Percentiles rank a stretch among this genome's conserved stretches.
phyloP scores from a whole-genome alignment of 2,888 invertebrate genomes.

The Sarcophaga variegata region DNA sequence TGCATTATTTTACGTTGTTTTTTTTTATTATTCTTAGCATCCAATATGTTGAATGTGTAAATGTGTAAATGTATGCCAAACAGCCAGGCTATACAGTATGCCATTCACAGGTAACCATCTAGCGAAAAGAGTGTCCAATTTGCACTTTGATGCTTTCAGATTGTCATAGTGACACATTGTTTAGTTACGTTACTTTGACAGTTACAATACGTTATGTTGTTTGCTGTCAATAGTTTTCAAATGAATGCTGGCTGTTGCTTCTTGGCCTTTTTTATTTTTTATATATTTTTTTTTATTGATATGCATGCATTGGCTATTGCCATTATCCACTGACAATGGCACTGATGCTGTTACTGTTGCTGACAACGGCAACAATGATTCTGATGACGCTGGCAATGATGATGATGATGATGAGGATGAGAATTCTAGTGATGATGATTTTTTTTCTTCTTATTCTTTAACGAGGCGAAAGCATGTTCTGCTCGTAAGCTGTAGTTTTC shows the following conservation, averaged over 20 bases:
- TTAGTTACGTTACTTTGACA: conserved; percentile 71
- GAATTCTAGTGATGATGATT: conserved; percentile 48
- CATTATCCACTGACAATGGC: conserved; percentile 56
- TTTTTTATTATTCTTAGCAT: conserved; percentile 18
- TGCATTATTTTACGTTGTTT: conserved; percentile 9
- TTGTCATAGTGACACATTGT: conserved; percentile 71
- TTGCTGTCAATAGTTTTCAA: conserved; percentile 69
- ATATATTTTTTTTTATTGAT: conserved; percentile 27
- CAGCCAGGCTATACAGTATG: neutral
- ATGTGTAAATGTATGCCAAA: conserved; percentile 52
- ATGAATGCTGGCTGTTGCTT: conserved; percentile 61
- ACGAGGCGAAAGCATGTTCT: conserved; percentile 66
- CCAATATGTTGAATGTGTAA: conserved; percentile 31
- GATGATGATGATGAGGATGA: conserved; percentile 24
- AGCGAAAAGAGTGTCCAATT: conserved; percentile 69
- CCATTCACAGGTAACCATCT: conserved; percentile 49
- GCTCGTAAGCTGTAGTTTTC: conserved; percentile 15
- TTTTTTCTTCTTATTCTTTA: conserved; percentile 26
- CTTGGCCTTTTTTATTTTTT: conserved; percentile 59
- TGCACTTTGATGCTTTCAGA: conserved; percentile 71
- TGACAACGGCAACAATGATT: conserved; percentile 25
- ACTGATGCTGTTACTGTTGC: conserved; percentile 19
- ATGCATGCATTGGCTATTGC: conserved; percentile 58
- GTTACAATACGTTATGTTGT: conserved; percentile 71
- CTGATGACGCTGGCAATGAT: conserved; percentile 10